Evolutionary conservation across 2,113 vertebrate species (phyloP), one percentile per base, ranked within the genome.

Genomic region (Zingel zingel): DNA sequence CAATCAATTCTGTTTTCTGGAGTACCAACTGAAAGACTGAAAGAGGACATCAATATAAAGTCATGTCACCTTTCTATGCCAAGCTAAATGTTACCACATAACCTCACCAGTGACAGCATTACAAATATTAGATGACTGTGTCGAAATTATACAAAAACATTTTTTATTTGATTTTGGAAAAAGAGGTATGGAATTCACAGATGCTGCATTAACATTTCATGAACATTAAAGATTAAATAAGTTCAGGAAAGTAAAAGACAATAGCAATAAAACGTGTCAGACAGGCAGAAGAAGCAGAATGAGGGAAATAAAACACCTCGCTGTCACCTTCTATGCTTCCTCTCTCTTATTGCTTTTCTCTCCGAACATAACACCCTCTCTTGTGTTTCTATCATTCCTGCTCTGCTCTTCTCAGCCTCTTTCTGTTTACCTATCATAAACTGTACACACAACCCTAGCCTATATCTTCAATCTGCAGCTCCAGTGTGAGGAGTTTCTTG

Each of bases 241-340:
- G 15, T 57, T 77, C 6, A 53, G 21, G 45, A 74, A 53, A 77
- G 63, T 50, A 47, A 69, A 68, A 69, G n/a, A 65, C 30, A 80
- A 7, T 56, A 79, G 27, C 10, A 5, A 74, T 74, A 0, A 27
- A 39, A 79, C 2, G 54, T 61, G 77, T 63, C 59, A 23, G 61
- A 83, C 36, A 27, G 64, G 57, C 3, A 30, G 61, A 71, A 0
- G 11, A 27, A 84, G 68, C 30, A 57, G 53, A 77, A 36, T 1
- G 13, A 76, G 9, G 12, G 50, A 65, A 59, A 53, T 19, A 74
- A 43, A 43, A 84, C 77, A 66, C 58, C 76, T 65, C 57, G 45
- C 73, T 69, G 14, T 21, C 66, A 72, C 43, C 30, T 10, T 48
- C 70, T 79, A 3, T 27, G 36, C 7, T 18, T 30, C n/a, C 48